Evolutionary conservation across 2,888 invertebrate genomes (phyloP), one percentile per base, ranked within the genome.

Genomic region (Arenicola marina): DNA sequence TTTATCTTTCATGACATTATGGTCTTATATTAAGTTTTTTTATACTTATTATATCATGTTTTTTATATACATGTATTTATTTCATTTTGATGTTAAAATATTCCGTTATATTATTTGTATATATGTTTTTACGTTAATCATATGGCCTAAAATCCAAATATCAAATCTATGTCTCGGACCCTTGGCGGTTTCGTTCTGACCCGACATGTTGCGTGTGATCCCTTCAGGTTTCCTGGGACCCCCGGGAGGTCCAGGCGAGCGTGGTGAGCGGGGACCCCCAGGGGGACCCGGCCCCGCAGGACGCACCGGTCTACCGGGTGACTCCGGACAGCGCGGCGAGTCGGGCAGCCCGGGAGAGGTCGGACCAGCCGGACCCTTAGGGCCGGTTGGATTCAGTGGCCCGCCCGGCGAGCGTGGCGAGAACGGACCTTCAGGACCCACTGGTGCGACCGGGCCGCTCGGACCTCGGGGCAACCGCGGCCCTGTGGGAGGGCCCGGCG

Each of bases 401-500:
- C 26, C 7, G 26, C 48, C 18, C 18, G 59, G 54, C 31, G 33
- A 31, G 15, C 24, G 57, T 38, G 57, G 62, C 24, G 15, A 29
- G 15, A 28, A 57, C 7, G 61, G 61, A 33, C 24, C 7, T 18
- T 31, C 65, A 54, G 61, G 65, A 58, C 11, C 31, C 31, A 1
- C 28, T 11, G 62, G 59, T 21, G 54, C 31, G 15, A 29, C 54
- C 18, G 67, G 61, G 38, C 61, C 45, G 44, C 26, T 33, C 24
- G 48, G 48, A 48, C 48, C 48, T 7, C 18, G 18, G 24, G 48
- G 48, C 48, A 24, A 48, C 7, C 48, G 48, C 18, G 48, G 48
- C 7, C 33, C 44, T 34, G 26, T 38, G 21, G 72, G 73, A 24
- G 34, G 51, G n/a, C 66, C 63, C 18, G 60, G 70, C 21, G 31